Conservation (phyloP, 2,888 invertebrate species). For the Orchesellides sinensis region DNA sequence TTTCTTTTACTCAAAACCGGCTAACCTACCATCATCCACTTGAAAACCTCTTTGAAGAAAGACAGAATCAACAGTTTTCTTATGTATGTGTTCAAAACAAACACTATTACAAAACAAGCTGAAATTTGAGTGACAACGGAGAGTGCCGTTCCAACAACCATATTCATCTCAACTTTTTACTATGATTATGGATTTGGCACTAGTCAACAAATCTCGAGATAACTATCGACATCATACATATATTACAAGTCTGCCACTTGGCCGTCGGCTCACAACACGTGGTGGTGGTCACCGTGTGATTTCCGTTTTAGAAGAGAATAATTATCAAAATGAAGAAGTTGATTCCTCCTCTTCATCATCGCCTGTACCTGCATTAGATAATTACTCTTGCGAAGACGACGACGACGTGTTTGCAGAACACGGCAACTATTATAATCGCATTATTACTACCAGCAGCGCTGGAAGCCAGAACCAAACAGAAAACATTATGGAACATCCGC, state of each 20-base stretch:
- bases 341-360: constrained; percentile 10
- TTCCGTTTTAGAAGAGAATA: neutral
- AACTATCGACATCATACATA: constrained; percentile 47
- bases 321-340: constrained; percentile 18
- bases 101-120: too few species aligned
- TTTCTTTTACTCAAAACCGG: too few species aligned
- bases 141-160: too few species aligned
- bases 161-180: too few species aligned
- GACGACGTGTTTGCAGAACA: constrained; percentile 45
- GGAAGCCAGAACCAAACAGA: neutral
- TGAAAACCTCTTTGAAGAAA: too few species aligned
- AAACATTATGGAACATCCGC: neutral
- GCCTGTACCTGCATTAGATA: constrained; percentile 38
- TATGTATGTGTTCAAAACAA: too few species aligned
- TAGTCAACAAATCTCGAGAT: constrained; percentile 19
- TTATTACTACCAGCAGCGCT: neutral
- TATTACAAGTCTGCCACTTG: constrained; percentile 17
- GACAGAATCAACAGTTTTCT: too few species aligned
- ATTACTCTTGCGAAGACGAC: constrained; percentile 31
- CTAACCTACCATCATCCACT: too few species aligned
- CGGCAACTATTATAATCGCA: too few species aligned
- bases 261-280: too few species aligned
- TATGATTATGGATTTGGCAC: constrained; percentile 60
- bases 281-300: neutral
- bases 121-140: too few species aligned